These are phyloP conservation scores for Cristatella mucedo DNA, from an alignment of 2,888 invertebrate genomes.

Conservation along the genomic window DNA sequence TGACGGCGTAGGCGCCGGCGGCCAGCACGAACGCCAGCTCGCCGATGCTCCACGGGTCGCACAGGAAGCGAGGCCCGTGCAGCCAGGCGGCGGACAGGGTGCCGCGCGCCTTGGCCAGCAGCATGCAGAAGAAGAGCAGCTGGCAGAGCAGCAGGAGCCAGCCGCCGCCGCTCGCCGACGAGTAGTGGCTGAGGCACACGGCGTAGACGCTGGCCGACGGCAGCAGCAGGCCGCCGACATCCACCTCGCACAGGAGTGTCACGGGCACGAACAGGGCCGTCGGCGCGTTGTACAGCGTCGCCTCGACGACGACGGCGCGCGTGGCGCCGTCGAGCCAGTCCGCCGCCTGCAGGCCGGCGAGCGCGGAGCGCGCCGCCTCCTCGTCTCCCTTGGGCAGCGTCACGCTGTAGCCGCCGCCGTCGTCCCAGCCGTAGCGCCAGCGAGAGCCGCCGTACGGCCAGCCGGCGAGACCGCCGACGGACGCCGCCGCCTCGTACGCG, in stretches of 20 bases:
- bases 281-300: constrained; percentile 28
- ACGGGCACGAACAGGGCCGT: constrained; percentile 26
- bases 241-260: constrained; percentile 22
- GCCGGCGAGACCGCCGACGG: no score
- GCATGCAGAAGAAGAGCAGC: constrained; percentile 23
- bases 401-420: constrained; percentile 20
- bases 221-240: constrained; percentile 20
- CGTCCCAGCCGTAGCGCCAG: constrained; percentile 21
- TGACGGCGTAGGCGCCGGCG: no score
- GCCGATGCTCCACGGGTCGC: no score
- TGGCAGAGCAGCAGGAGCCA: no score
- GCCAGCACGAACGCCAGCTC: no score
- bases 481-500: no score
- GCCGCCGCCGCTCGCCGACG: no score
- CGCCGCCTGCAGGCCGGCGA: constrained; percentile 15
- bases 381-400: no score
- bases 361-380: no score
- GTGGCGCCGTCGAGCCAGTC: constrained; percentile 26
- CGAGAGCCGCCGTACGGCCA: no score
- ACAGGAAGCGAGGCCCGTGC: no score
- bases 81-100: constrained; percentile 20
- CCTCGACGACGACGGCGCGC: constrained; percentile 24
- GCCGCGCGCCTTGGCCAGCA: constrained; percentile 25
- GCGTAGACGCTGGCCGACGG: constrained; percentile 20
- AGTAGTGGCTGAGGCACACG: constrained; percentile 27